phyloP scores from a whole-genome alignment of 2,797 vertebrate genomes.

The Malacoraja senta region DNA sequence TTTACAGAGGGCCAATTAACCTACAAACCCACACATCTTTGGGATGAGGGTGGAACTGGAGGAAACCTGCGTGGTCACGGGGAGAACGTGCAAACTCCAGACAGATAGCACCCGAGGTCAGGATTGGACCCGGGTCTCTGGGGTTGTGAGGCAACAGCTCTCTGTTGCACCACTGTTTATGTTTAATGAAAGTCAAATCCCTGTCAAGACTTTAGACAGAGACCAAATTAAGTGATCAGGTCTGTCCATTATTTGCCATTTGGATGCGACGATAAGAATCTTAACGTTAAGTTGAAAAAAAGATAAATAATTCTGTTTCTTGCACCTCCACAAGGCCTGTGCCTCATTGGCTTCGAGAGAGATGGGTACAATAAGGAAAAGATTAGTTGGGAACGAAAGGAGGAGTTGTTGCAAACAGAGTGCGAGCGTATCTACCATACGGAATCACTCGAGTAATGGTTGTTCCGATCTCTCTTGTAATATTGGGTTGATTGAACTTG shows the following conservation, averaged over 20 bases:
- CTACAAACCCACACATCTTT: too few species aligned
- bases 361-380: neutral
- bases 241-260: neutral
- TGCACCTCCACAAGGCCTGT: slow-evolving; percentile 4
- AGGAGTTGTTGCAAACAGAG: neutral
- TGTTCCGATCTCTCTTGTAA: neutral
- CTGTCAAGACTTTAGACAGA: neutral
- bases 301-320: neutral
- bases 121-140: too few species aligned
- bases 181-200: neutral
- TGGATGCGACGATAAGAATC: neutral
- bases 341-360: slow-evolving; percentile 7
- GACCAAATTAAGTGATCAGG: neutral
- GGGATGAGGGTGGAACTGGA: too few species aligned
- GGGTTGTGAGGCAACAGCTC: too few species aligned
- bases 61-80: too few species aligned
- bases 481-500: slow-evolving; percentile 19
- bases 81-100: too few species aligned
- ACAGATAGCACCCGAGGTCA: too few species aligned
- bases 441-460: slow-evolving; percentile 14
- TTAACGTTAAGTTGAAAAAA: neutral
- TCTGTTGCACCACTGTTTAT: too few species aligned
- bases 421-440: slow-evolving; percentile 12
- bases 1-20: too few species aligned
- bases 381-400: neutral